Evolutionary conservation across 1,140 invertebrate genomes (phyloP).

Genomic region (Mercenaria mercenaria): DNA sequence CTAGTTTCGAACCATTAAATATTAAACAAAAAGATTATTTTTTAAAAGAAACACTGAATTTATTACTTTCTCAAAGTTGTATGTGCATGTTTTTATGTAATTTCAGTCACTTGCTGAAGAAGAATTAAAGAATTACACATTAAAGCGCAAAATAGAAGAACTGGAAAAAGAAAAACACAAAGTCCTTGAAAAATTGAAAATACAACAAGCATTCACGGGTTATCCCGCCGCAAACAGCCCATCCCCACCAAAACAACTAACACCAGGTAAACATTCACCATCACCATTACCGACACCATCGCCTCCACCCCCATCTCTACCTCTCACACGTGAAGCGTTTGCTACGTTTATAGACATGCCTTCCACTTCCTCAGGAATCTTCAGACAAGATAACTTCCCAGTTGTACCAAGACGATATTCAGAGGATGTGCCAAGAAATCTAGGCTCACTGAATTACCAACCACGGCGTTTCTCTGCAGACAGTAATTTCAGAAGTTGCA

Average conservation of each 20-base stretch:
- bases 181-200: neutral
- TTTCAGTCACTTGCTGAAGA: conserved; percentile 30
- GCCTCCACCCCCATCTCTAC: neutral
- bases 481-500: neutral
- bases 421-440: neutral
- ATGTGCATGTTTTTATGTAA: no score
- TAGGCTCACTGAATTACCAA: neutral
- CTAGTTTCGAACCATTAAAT: no score
- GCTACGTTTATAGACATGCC: neutral
- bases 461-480: conserved; percentile 1
- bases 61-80: no score
- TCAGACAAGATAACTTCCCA: neutral
- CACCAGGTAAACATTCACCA: neutral
- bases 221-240: neutral
- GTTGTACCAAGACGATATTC: conserved; percentile 22
- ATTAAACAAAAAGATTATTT: no score
- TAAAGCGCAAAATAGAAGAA: conserved; percentile 28
- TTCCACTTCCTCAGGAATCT: conserved; percentile 37
- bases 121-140: conserved; percentile 16
- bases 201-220: neutral
- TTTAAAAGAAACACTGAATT: no score
- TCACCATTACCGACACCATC: neutral
- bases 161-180: conserved; percentile 32
- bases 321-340: neutral
- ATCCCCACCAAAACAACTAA: neutral